These are phyloP conservation scores for Boulengeromyrus knoepffleri DNA, from an alignment of 2,113 vertebrate genomes.

Conservation along the genomic window DNA sequence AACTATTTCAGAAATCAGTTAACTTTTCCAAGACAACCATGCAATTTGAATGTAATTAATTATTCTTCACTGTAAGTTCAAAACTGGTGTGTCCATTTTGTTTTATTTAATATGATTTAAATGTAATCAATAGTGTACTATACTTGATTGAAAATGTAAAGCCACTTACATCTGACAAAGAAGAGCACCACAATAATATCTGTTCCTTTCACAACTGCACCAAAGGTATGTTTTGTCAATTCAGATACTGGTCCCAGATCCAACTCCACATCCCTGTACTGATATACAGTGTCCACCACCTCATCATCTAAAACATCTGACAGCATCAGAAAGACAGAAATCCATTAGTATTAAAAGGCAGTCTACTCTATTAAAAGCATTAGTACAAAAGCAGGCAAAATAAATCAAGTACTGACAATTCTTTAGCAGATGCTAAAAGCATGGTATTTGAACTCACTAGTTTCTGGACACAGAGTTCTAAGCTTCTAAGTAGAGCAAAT, in stretches of 20 bases:
- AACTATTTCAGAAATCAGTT: slow-evolving; percentile 12
- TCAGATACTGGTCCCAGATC: slow-evolving; percentile 61
- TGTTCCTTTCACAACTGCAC: slow-evolving; percentile 41
- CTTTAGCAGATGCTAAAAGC: neutral
- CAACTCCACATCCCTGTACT: slow-evolving; percentile 58
- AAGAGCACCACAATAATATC: slow-evolving; percentile 70
- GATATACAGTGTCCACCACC: slow-evolving; percentile 70
- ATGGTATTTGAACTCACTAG: neutral
- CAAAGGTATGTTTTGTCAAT: slow-evolving; percentile 74
- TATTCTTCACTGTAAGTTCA: neutral
- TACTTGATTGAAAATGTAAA: neutral
- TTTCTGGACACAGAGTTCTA: neutral
- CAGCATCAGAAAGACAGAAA: neutral
- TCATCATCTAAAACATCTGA: slow-evolving; percentile 82
- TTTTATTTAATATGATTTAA: neutral
- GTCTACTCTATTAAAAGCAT: neutral
- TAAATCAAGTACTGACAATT: neutral
- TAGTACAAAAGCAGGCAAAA: neutral
- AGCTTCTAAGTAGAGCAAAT: neutral
- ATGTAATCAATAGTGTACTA: neutral
- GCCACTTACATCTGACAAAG: slow-evolving; percentile 81
- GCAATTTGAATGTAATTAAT: neutral
- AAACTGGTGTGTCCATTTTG: neutral
- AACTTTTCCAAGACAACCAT: neutral
- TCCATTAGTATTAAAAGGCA: neutral